Percentiles rank a stretch among this genome's conserved stretches.
phyloP scores from a whole-genome alignment of 2,888 invertebrate genomes.

The Clitarchus hookeri region DNA sequence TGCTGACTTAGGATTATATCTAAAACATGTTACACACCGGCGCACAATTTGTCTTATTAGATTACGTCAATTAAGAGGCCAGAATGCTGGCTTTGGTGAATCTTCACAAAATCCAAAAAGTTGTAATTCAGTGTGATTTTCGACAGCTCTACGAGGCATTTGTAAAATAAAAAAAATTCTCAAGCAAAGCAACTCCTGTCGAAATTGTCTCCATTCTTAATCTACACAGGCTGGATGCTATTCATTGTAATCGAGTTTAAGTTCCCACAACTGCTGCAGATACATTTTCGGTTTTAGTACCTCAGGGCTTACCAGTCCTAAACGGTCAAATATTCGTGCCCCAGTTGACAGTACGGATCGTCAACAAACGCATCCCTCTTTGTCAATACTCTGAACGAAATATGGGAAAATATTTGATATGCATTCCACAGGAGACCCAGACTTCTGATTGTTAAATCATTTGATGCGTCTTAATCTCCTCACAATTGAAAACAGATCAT shows the following conservation, averaged over 20 bases:
- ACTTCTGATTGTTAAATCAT: too few relatives aligned
- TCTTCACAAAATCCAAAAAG: not conserved
- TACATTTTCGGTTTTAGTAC: slow-evolving; percentile 42
- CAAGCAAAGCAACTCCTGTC: not conserved
- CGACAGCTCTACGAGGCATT: slow-evolving; percentile 46
- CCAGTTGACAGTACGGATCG: slow-evolving; percentile 45
- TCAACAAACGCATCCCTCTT: slow-evolving; percentile 21
- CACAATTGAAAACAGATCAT: not conserved
- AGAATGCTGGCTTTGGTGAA: not conserved
- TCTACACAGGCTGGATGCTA: slow-evolving; percentile 31
- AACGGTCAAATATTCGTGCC: slow-evolving; percentile 38
- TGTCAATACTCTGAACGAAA: not conserved
- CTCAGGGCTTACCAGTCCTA: not conserved
- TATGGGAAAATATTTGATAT: too few relatives aligned
- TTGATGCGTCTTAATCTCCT: not conserved
- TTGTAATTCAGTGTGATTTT: not conserved
- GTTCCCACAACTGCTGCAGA: slow-evolving; percentile 44
- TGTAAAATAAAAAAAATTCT: slow-evolving; percentile 39
- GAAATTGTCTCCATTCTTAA: not conserved
- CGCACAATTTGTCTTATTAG: too few relatives aligned
- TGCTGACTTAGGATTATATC: too few relatives aligned
- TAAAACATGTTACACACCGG: too few relatives aligned
- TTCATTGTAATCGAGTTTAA: slow-evolving; percentile 46
- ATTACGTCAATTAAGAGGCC: too few relatives aligned
- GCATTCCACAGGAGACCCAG: not conserved